A percentile compares a stretch with the other conserved stretches of the same genome.
phyloP scores from a whole-genome alignment of 35 echinoderm and acorn worm genomes.

The Eucidaris tribuloides region DNA sequence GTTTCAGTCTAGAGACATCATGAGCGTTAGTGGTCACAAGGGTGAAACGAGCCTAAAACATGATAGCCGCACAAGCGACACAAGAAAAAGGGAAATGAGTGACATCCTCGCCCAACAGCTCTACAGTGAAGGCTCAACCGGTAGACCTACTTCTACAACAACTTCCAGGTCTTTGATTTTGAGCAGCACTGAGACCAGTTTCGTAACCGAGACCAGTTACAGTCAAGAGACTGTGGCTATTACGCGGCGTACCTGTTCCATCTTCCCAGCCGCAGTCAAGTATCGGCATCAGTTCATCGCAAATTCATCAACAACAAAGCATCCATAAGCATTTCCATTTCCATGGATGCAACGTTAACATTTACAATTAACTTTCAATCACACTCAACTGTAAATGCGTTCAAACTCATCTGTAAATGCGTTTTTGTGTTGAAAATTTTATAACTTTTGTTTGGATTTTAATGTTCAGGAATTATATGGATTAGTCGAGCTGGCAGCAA shows the following conservation, averaged over 20 bases:
- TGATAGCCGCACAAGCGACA: background rate
- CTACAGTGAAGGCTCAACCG: background rate
- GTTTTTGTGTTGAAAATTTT: too few relatives aligned
- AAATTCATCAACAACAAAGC: conserved; percentile 10
- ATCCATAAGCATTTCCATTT: conserved; percentile 7
- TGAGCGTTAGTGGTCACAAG: conserved; percentile 12
- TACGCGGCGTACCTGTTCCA: background rate
- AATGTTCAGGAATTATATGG: too few relatives aligned
- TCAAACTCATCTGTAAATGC: too few relatives aligned
- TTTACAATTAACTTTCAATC: background rate
- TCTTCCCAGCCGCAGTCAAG: background rate
- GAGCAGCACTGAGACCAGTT: background rate
- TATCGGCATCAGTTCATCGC: background rate
- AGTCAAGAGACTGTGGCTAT: background rate
- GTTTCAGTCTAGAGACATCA: background rate
- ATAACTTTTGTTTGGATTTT: too few relatives aligned
- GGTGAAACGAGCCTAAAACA: conserved; percentile 10
- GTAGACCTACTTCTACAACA: background rate
- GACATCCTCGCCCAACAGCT: background rate
- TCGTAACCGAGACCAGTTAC: background rate
- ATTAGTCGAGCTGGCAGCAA: too few relatives aligned
- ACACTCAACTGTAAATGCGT: background rate
- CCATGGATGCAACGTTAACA: conserved; percentile 8
- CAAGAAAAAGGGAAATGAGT: conserved; percentile 26
- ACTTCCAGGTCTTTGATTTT: background rate